phyloP scores from a whole-genome alignment of 1,140 invertebrate genomes.

The Episyrphus balteatus region DNA sequence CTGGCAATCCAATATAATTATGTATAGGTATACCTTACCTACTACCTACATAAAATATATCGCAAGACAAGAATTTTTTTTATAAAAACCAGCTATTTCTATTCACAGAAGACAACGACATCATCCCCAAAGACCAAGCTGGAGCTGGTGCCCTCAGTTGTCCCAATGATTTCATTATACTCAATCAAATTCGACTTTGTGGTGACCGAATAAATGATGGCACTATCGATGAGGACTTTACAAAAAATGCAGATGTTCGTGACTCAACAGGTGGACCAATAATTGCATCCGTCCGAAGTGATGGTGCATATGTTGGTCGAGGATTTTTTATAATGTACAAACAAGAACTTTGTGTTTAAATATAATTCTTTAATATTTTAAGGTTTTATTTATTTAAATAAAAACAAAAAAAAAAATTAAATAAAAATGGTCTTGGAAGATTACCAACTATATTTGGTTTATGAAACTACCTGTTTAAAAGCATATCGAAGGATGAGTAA shows the following conservation, averaged over 20 bases:
- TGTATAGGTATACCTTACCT: too few relatives aligned
- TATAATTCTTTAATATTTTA: constrained; percentile 11
- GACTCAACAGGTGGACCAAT: constrained; percentile 47
- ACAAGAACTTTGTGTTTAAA: constrained; percentile 41
- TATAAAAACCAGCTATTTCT: constrained; percentile 12
- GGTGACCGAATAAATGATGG: constrained; percentile 64
- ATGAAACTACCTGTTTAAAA: too few relatives aligned
- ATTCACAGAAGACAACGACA: constrained; percentile 14
- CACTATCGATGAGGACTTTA: constrained; percentile 44
- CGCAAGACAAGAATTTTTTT: too few relatives aligned
- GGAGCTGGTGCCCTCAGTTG: constrained; percentile 61
- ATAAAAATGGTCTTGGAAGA: too few relatives aligned
- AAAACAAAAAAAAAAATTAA: not conserved
- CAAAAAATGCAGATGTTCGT: constrained; percentile 51
- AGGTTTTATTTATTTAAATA: constrained; percentile 1
- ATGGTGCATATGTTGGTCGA: constrained; percentile 39
- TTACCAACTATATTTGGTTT: too few relatives aligned
- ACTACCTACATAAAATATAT: too few relatives aligned
- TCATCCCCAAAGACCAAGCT: constrained; percentile 52
- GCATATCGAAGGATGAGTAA: too few relatives aligned
- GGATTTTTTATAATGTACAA: constrained; percentile 45
- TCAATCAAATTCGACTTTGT: constrained; percentile 55
- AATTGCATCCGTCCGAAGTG: constrained; percentile 41
- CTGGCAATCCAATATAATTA: too few relatives aligned
- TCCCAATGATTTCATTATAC: constrained; percentile 56